Evolutionary conservation across 1,140 invertebrate species (phyloP).

Genomic region (Pararge aegeria): DNA sequence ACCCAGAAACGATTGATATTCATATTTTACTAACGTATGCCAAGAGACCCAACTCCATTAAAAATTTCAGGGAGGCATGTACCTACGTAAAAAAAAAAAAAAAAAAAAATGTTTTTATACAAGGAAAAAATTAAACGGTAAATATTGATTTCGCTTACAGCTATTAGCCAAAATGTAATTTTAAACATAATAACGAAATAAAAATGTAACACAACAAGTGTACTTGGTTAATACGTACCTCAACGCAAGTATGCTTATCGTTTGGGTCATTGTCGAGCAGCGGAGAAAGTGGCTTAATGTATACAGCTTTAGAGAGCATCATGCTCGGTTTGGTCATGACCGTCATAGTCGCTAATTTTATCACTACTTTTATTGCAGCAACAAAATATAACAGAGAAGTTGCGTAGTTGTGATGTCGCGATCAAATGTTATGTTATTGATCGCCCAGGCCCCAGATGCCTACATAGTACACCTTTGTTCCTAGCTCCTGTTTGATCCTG

Average conservation of each 20-base stretch:
- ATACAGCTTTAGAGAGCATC: slow-evolving; percentile 36
- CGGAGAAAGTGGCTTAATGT: slow-evolving; percentile 22
- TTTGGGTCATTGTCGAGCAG: slow-evolving; percentile 27
- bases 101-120: no score
- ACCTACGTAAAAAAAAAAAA: no score
- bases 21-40: no score
- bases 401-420: slow-evolving; percentile 2
- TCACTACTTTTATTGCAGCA: neutral
- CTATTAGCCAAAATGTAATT: no score
- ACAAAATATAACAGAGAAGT: neutral
- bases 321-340: slow-evolving; percentile 45
- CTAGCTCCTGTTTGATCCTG: neutral
- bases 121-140: no score
- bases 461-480: neutral
- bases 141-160: no score
- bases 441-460: neutral
- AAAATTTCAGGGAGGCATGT: no score
- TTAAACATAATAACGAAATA: no score
- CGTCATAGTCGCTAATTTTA: slow-evolving; percentile 41
- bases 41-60: no score
- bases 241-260: slow-evolving; percentile 20
- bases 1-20: no score
- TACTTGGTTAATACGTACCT: slow-evolving; percentile 43
- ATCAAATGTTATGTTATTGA: slow-evolving; percentile 9
- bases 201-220: no score